Evolutionary conservation across 2,113 vertebrate species (phyloP).

Genomic region (Neotoma lepida): DNA sequence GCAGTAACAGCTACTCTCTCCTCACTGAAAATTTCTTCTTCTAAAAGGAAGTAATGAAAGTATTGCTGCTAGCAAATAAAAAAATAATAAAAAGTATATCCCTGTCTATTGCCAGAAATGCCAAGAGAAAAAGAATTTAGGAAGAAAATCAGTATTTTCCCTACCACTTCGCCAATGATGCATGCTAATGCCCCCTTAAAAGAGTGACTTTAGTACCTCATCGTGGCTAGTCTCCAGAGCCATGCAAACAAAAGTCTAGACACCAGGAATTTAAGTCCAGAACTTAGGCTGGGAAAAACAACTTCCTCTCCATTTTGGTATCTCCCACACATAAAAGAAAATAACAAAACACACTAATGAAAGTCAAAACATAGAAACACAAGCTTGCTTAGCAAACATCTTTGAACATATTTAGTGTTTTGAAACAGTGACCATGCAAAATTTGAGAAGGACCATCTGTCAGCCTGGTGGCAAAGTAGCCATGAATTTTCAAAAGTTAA

Average conservation of each 20-base stretch:
- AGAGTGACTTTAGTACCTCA: neutral
- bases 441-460: neutral
- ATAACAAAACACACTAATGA: neutral
- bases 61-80: neutral
- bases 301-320: neutral
- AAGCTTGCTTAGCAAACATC: neutral
- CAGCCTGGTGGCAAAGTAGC: neutral
- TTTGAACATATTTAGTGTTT: neutral
- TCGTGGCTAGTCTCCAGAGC: neutral
- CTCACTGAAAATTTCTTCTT: neutral
- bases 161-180: neutral
- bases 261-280: too few species aligned
- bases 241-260: accelerated
- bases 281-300: neutral
- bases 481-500: neutral
- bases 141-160: neutral
- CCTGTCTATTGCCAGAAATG: neutral
- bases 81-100: neutral
- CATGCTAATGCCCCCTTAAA: neutral
- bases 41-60: neutral
- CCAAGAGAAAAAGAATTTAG: neutral
- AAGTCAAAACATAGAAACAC: neutral
- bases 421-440: too few species aligned
- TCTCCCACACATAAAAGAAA: neutral
- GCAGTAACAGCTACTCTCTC: neutral